Evolutionary conservation across 2,113 vertebrate genomes (phyloP).

Genomic region (Bos javanicus): DNA sequence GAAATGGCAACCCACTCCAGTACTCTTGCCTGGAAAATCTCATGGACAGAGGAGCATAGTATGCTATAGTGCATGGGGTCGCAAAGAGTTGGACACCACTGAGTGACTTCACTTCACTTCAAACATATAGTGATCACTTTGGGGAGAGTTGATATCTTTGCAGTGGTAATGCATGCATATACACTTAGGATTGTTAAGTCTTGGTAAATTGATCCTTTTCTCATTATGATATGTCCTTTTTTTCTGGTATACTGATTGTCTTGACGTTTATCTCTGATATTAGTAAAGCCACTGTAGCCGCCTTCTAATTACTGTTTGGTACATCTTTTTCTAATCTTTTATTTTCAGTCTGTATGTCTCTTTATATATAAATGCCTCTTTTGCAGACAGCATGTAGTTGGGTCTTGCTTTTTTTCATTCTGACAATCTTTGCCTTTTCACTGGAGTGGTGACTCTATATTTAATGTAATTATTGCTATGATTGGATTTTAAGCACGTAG

Average conservation of each 20-base stretch:
- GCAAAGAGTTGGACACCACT: no score
- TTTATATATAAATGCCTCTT: not conserved
- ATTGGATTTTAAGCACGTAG: not conserved
- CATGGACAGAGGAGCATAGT: no score
- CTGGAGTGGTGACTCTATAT: not conserved
- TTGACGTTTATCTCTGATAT: not conserved
- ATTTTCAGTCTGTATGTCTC: not conserved
- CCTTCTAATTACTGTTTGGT: not conserved
- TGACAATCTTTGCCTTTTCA: not conserved
- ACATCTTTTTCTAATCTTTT: not conserved
- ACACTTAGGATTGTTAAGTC: not conserved
- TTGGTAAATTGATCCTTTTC: not conserved
- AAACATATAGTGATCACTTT: not conserved
- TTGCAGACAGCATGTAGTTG: not conserved
- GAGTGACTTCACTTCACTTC: not conserved
- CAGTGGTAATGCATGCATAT: not conserved
- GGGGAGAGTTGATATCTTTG: not conserved
- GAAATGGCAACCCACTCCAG: no score
- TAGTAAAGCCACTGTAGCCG: not conserved
- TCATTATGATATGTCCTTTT: not conserved
- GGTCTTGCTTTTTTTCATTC: not conserved
- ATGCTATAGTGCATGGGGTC: no score
- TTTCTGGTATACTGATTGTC: not conserved
- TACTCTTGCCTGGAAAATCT: no score
- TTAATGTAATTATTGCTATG: not conserved